Conservation (phyloP, 2,888 invertebrate genomes). For the Hymenopus coronatus region DNA sequence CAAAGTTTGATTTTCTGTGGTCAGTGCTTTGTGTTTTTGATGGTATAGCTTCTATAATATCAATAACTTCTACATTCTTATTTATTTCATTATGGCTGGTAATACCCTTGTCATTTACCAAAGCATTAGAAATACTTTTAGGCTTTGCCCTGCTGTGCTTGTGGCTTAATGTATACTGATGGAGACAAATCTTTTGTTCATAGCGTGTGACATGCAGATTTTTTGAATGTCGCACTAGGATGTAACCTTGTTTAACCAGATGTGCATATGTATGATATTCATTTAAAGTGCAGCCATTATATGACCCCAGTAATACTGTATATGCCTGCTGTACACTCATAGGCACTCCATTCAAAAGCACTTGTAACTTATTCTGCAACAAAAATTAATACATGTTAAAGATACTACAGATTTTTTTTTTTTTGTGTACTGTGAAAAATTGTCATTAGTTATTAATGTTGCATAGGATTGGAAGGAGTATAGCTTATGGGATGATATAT, state of each 20-base stretch:
- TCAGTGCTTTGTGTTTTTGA: not conserved
- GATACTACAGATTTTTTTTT: no score
- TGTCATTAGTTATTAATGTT: no score
- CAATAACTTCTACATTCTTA: not conserved
- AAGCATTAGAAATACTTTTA: not conserved
- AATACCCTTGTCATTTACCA: not conserved
- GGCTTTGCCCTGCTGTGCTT: not conserved
- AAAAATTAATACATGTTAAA: constrained; percentile 14
- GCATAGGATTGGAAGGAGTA: no score
- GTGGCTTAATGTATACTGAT: not conserved
- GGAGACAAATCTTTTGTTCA: constrained; percentile 12
- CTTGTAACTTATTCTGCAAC: constrained; percentile 60
- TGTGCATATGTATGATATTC: constrained; percentile 61
- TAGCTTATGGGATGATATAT: no score
- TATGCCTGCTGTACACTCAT: constrained; percentile 67
- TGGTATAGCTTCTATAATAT: not conserved
- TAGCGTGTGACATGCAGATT: constrained; percentile 4
- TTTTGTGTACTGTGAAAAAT: no score
- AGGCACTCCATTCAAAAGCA: constrained; percentile 56
- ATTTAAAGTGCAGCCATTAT: constrained; percentile 45
- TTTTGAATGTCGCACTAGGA: constrained; percentile 50
- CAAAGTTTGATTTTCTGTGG: not conserved
- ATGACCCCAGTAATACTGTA: constrained; percentile 49
- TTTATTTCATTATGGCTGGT: not conserved
- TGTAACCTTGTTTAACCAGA: constrained; percentile 57